Conservation (phyloP, 1,140 invertebrate species). For the Drosophila chauvacae region DNA sequence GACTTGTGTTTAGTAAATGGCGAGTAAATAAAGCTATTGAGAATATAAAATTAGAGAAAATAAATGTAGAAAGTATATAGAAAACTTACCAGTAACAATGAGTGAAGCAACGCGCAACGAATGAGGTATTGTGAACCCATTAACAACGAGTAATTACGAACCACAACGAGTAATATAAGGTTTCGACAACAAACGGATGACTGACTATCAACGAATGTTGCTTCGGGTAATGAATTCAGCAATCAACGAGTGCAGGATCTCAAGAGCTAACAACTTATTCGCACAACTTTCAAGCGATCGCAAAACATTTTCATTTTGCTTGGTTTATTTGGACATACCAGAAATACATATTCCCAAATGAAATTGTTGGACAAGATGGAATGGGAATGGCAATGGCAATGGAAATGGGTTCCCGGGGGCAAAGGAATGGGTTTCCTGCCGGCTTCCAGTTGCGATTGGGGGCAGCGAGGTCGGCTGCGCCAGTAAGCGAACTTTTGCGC, state of each 20-base stretch:
- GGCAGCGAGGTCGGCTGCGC: conserved; percentile 10
- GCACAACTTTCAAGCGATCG: conserved; percentile 31
- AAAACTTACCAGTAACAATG: neutral
- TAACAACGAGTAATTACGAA: neutral
- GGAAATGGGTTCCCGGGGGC: neutral
- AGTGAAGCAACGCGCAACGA: neutral
- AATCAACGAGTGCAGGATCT: conserved; percentile 20
- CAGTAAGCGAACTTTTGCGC: conserved; percentile 65
- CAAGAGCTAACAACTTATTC: conserved; percentile 10
- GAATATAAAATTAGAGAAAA: neutral
- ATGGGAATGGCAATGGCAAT: neutral
- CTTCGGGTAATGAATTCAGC: conserved; percentile 16
- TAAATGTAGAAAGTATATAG: neutral
- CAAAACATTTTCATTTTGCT: conserved; percentile 44
- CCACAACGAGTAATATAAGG: neutral
- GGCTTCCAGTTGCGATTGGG: conserved; percentile 5
- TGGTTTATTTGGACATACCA: conserved; percentile 43
- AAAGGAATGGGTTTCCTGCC: neutral
- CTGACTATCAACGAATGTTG: neutral
- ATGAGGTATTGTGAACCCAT: neutral
- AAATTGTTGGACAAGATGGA: conserved; percentile 47
- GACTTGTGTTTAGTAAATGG: neutral
- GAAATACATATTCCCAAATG: conserved; percentile 46
- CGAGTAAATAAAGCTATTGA: neutral
- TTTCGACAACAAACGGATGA: neutral